Evolutionary conservation across 2,888 invertebrate species (phyloP), one percentile per base, ranked within the genome.

Genomic region (Timandra comae): DNA sequence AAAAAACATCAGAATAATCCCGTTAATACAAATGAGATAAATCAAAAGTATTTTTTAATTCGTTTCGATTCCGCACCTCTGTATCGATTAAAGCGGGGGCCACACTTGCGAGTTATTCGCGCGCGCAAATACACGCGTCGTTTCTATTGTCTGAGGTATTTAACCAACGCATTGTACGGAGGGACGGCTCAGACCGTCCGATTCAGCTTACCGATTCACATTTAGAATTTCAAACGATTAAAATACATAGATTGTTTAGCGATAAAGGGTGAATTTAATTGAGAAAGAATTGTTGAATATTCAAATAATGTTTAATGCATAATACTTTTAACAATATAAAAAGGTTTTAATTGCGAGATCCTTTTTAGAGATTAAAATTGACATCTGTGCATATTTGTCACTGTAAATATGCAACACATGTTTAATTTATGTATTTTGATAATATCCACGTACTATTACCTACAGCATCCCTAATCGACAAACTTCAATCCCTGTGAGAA

Each of bases 141-240:
- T 56, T 45, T 41, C 64, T 52, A 69, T 69, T 72, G 71, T 74
- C 54, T 47, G 43, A 52, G 58, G 67, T 53, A 64, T 70, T 62
- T 63, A 62, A 58, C 59, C 66, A 67, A 71, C 63, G 69, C 63
- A 61, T 60, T 56, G 59, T 57, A 45, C 51, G 42, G 49, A 50
- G 46, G 38, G 16, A 16, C 16, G 16, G 16, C 16, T 43, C 38
- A 49, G 50, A 35, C 50, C 36, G 40, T 41, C 41, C 16, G 16
- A 8, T 24, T 24, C 24, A 24, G 53, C 52, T 53, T 46, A 51
- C 44, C 46, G 51, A 46, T 48, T 50, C 53, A 48, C 43, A 51
- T 52, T 54, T 47, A 46, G 52, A 41, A 52, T 57, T 59, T 54
- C 46, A 49, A 46, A 44, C 65, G 66, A 69, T 73, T 69, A 69